phyloP scores from a whole-genome alignment of 2,113 vertebrate genomes.

The Genyomyrus donnyi region DNA sequence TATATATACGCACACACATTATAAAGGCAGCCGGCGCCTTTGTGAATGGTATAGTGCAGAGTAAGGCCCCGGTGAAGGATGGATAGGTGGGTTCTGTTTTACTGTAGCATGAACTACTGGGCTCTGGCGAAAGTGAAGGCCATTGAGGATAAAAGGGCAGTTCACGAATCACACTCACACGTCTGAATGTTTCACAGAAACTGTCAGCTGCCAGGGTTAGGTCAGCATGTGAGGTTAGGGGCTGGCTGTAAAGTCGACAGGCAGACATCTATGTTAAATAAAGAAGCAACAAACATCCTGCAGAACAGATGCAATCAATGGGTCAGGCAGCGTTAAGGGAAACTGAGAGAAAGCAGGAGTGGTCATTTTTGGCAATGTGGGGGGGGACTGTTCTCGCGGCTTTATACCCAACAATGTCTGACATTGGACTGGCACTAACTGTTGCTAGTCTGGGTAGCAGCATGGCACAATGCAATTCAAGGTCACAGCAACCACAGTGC shows the following conservation, averaged over 20 bases:
- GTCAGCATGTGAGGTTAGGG: neutral
- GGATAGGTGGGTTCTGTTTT: neutral
- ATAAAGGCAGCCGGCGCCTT: neutral
- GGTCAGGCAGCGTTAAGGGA: neutral
- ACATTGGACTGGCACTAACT: neutral
- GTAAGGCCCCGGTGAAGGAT: neutral
- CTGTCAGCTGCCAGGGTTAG: neutral
- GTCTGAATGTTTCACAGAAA: neutral
- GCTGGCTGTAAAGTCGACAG: neutral
- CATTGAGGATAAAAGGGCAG: neutral
- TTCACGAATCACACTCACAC: neutral
- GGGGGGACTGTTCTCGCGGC: neutral
- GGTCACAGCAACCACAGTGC: neutral
- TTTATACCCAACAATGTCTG: neutral
- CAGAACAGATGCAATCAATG: neutral
- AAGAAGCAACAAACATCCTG: neutral
- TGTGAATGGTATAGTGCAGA: neutral
- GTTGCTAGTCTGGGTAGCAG: neutral
- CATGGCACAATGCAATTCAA: neutral
- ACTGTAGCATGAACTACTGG: neutral
- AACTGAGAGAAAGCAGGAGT: neutral
- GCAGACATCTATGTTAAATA: neutral
- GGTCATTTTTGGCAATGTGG: neutral
- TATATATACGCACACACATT: neutral
- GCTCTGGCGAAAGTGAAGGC: neutral